Evolutionary conservation across 2,797 vertebrate species (phyloP).

Genomic region (Amniataba percoides): DNA sequence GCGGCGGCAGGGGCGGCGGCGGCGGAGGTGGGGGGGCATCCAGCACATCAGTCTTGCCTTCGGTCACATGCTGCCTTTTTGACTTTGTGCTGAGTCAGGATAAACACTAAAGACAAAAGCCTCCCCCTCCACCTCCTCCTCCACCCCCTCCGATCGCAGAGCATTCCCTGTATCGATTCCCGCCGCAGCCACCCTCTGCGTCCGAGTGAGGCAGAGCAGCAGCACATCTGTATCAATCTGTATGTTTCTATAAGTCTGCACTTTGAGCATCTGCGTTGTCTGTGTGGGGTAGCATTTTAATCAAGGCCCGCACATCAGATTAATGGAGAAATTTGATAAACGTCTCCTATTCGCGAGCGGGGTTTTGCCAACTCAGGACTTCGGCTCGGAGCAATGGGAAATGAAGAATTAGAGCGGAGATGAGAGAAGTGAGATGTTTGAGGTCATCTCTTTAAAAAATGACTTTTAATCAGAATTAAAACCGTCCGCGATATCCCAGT

Average conservation of each 20-base stretch:
- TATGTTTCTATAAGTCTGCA: slow-evolving; percentile 68
- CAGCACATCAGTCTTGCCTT: slow-evolving; percentile 72
- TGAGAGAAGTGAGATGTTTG: slow-evolving; percentile 78
- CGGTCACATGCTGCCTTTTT: slow-evolving; percentile 72
- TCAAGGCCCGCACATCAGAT: slow-evolving; percentile 78
- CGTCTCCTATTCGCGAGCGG: slow-evolving; percentile 70
- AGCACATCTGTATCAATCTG: slow-evolving; percentile 79
- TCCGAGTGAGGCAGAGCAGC: slow-evolving; percentile 41
- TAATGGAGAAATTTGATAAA: slow-evolving; percentile 85
- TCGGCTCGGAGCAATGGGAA: slow-evolving; percentile 69
- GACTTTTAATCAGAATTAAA: slow-evolving; percentile 84
- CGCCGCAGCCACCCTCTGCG: slow-evolving; percentile 60
- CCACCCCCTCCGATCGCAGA: slow-evolving; percentile 50
- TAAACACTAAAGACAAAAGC: slow-evolving; percentile 72
- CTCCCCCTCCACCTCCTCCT: slow-evolving; percentile 34
- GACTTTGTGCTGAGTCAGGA: slow-evolving; percentile 79
- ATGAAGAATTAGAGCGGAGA: slow-evolving; percentile 81
- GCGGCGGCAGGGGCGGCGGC: not conserved
- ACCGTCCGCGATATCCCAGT: slow-evolving; percentile 74
- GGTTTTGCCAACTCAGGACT: slow-evolving; percentile 82
- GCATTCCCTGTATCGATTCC: slow-evolving; percentile 71
- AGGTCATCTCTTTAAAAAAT: slow-evolving; percentile 82
- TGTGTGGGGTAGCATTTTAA: slow-evolving; percentile 78
- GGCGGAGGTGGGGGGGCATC: slow-evolving; percentile 17
- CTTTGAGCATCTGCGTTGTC: slow-evolving; percentile 72